Evolutionary conservation across 2,888 invertebrate species (phyloP), one percentile per base, ranked within the genome.

Genomic region (Pollenia angustigena): DNA sequence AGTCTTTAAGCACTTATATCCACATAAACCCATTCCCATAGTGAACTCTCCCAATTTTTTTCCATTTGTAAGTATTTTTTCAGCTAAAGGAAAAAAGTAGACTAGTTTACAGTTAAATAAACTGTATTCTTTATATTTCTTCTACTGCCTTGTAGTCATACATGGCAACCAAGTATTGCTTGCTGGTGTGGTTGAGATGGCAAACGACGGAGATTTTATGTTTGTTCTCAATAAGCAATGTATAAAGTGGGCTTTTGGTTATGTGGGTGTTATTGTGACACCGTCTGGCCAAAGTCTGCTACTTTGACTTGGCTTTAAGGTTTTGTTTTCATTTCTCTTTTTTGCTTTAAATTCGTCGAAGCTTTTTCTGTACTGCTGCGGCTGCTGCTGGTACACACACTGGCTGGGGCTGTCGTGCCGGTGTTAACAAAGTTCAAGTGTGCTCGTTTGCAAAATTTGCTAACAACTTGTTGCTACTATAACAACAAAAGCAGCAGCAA

Each of bases 381-480:
- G 23, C 64, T 16, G 12, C 10, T 32, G 16, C 50, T 48, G 16
- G 32, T 23, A 23, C 40, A 40, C 44, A 52, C 52, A 52, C 62
- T 75, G 66, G 75, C 44, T 44, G 23, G 48, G 60, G 78, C 72
- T 87, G 88, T 72, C 81, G 85, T 86, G 87, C 60, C 87, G 88
- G 87, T 84, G 85, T 81, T 85, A 84, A 75, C 75, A 87, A 81
- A 85, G 89, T 88, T 89, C 89, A 88, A 89, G 83, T 85, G 84
- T 72, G 84, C 85, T 85, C 85, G 84, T 87, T 83, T 74, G 88
- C 90, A 90, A 90, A 90, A 80, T 85, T 62, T 82, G 89, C 90
- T 90, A 90, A 90, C 92, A 90, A 92, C 91, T 91, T 92, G 92
- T 92, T 92, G 92, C 87, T 76, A 44, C 56, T 75, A 40, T 16